Base-by-base conservation (phyloP, 2,113 vertebrate species). In the Chaetura pelagica region DNA sequence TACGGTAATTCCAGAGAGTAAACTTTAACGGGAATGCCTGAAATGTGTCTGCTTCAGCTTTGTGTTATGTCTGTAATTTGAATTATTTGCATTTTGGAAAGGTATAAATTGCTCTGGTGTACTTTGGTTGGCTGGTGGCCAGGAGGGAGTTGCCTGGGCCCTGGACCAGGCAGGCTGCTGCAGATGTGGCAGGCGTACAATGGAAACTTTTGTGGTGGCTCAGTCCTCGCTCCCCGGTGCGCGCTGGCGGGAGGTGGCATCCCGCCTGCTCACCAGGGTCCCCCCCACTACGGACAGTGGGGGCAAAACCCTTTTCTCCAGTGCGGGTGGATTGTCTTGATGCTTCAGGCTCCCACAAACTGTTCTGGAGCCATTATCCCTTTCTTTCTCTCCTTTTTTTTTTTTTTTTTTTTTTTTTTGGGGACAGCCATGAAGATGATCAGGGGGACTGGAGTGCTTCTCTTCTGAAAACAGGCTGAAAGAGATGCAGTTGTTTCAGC, bases 101-200 rank as follows among this genome's bases (percentile, higher is more conserved):
- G 97, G 97, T 98, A 97, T 97, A 97, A 97, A 97, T 97, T 97
- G 96, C 96, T 95, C 96, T 97, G 96, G 96, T 97, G 95, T 97
- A 96, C 95, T 97, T 95, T 86, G 71, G 35, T 97, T 97, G 97
- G 96, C 89, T 3, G 57, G 69, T 6, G 4, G 93, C 96, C 97
- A 97, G 94, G 69, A 93, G 92, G 96, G 98, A 98, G 98, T 98
- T 97, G 97, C 95, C 96, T 97, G 89, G 79, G 97, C 97, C 98
- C 97, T 73, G 82, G 96, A 97, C 97, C 98, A 98, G 97, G 98
- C 94, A 91, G 97, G 96, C 92, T 98, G 98, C 98, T 98, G 98
- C 98, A 99, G 98, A 99, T 99, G 98, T 99, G 98, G 98, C 98
- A 97, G 96, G 90, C 97, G 87, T 96, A 97, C 96, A 98, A 98